Evolutionary conservation across 37 sponge, comb jelly and placozoan species (phyloP).

Genomic region (Axinella damicornis): DNA sequence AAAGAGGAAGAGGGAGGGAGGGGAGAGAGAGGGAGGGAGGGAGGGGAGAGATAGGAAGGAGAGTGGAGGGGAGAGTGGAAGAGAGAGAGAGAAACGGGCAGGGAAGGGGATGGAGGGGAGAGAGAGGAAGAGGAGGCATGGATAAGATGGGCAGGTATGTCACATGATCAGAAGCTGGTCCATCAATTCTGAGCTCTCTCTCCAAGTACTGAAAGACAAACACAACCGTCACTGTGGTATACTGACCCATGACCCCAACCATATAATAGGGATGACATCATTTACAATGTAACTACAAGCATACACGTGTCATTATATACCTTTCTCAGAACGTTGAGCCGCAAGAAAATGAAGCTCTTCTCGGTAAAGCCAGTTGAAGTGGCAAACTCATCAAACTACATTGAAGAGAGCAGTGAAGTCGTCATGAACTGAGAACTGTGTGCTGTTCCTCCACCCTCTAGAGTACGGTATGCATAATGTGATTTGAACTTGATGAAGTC

Average conservation of each 20-base stretch:
- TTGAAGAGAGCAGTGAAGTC: background rate
- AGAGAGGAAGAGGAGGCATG: background rate
- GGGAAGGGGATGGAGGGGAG: too few relatives aligned
- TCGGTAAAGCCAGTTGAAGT: slow-evolving; percentile 37
- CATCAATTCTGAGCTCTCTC: slow-evolving; percentile 83
- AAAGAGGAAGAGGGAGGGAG: background rate
- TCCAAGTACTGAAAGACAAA: slow-evolving; percentile 85
- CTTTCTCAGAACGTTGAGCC: slow-evolving; percentile 89
- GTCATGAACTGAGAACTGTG: too few relatives aligned
- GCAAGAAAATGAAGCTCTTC: slow-evolving; percentile 96
- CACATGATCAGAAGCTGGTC: slow-evolving; percentile 5
- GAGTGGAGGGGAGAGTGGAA: background rate
- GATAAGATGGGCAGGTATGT: too few relatives aligned
- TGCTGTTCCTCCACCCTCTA: background rate
- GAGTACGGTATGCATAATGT: background rate
- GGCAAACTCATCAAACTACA: slow-evolving; percentile 79
- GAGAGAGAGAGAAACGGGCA: too few relatives aligned
- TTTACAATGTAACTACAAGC: too few relatives aligned
- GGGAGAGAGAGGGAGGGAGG: too few relatives aligned
- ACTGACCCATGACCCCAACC: too few relatives aligned
- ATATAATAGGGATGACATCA: too few relatives aligned
- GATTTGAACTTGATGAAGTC: too few relatives aligned
- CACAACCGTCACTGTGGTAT: background rate
- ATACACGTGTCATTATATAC: too few relatives aligned
- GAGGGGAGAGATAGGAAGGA: background rate